A percentile compares a stretch with the other conserved stretches of the same genome.
Conservation (phyloP, 2,888 invertebrate genomes). For the Nemoura dubitans region DNA sequence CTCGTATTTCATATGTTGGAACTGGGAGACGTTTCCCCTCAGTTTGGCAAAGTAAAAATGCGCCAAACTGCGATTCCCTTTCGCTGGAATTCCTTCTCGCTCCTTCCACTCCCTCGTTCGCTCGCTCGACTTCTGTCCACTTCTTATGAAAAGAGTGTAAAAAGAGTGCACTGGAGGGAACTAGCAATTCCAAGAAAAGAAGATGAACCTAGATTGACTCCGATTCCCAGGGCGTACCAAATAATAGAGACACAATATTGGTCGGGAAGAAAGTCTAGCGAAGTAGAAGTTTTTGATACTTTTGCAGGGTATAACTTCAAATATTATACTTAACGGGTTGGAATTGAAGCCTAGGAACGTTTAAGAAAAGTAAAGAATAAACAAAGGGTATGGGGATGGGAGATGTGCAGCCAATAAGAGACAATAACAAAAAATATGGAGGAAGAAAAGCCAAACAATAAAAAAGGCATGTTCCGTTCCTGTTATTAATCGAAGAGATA, state of each 20-base stretch:
- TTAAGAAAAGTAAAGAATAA: constrained; percentile 20
- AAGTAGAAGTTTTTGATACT: constrained; percentile 28
- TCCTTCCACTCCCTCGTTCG: not conserved
- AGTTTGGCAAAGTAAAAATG: constrained; percentile 27
- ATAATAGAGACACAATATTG: constrained; percentile 42
- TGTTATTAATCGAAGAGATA: constrained; percentile 28
- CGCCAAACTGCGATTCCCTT: constrained; percentile 1
- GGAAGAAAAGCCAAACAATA: not conserved
- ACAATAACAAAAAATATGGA: not conserved
- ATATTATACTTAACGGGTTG: constrained; percentile 35
- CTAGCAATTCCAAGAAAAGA: constrained; percentile 26
- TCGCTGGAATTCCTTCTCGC: not conserved
- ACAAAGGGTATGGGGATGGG: not conserved
- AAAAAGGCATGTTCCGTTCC: not conserved
- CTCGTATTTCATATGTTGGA: constrained; percentile 38
- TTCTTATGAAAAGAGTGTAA: constrained; percentile 23
- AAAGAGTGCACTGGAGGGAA: constrained; percentile 32
- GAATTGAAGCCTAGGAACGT: not conserved
- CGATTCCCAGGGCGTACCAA: constrained; percentile 38
- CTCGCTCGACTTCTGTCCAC: constrained; percentile 29
- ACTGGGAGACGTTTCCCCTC: constrained; percentile 1
- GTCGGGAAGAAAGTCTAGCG: not conserved
- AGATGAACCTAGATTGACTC: constrained; percentile 38
- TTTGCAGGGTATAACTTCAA: constrained; percentile 22
- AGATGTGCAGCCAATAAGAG: constrained; percentile 7